Base-by-base conservation (phyloP, 2,113 vertebrate genomes). In the Amblyornis subalaris region DNA sequence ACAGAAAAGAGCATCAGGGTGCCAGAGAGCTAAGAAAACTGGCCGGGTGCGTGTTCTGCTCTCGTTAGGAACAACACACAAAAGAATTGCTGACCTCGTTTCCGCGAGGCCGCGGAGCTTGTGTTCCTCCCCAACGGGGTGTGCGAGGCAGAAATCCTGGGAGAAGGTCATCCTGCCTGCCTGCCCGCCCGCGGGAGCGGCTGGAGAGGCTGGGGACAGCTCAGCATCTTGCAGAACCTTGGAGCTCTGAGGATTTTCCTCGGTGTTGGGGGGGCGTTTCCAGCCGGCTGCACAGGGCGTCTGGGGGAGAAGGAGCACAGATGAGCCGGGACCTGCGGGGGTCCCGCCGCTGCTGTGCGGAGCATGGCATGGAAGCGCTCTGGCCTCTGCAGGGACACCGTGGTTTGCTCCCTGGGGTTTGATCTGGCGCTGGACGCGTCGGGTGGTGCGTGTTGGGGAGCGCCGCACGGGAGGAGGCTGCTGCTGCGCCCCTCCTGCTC, bases 391-490 rank as follows among this genome's bases (percentile, higher is more conserved):
- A 50, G n/a, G 44, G 85, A 12, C 1, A 0, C 26, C 2, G 5
- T 48, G 18, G 35, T 77, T 53, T 80, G 62, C 73, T 71, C 26
- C 0, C 0, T 31, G 38, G 14, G 29, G 10, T 45, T 72, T 44
- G 33, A 75, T 26, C 25, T 62, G 0, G 45, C 0, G 0, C 50
- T 9, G 29, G 65, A 58, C 35, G 2, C 0, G 0, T 40, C 36
- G 4, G 25, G 2, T 14, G 44, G 14, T 20, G 22, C 0, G 1
- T 58, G 40, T 69, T 40, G 10, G 26, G 11, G 3, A 1, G 28
- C 1, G 0, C 50, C 0, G 2, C 2, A 19, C 66, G 19, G 15
- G 65, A 31, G 6, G 7, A 31, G 28, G 38, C 40, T 29, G 6
- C 4, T n/a, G 42, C 60, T 42, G 25, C 9, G 1, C 3, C 0